Conservation (phyloP, 2,888 invertebrate genomes). For the Smittia sp. region DNA sequence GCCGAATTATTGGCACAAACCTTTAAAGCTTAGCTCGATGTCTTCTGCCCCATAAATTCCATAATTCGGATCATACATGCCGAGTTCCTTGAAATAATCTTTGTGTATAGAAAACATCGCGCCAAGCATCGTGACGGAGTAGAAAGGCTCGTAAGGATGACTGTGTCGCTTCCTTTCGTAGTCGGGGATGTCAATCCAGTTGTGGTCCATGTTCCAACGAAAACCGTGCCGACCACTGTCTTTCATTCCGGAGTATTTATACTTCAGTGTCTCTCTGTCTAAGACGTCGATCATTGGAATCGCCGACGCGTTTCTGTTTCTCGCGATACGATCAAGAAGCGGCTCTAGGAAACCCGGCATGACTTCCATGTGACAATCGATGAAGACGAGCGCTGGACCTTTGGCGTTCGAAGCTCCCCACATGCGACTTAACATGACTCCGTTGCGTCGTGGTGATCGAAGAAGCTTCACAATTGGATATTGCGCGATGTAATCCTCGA, state of each 20-base stretch:
- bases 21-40: constrained; percentile 76
- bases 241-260: background rate
- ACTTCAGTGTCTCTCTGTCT: background rate
- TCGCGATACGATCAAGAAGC: background rate
- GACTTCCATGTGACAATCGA: constrained; percentile 15
- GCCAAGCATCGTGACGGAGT: background rate
- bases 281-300: background rate
- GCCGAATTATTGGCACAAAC: too few species aligned
- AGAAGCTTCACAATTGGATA: background rate
- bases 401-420: background rate
- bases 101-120: background rate
- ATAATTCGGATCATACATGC: constrained; percentile 66
- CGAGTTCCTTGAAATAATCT: background rate
- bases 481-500: constrained; percentile 62
- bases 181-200: background rate
- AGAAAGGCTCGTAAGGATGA: background rate
- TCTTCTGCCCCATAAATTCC: constrained; percentile 99
- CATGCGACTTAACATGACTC: background rate
- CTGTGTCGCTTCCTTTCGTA: background rate
- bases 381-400: background rate
- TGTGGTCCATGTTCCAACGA: constrained; percentile 16
- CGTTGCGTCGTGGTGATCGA: background rate
- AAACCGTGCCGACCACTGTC: background rate
- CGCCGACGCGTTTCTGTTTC: background rate
- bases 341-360: constrained; percentile 4